Percentiles rank a stretch among this genome's conserved stretches.
Evolutionary conservation across 1,140 invertebrate genomes (phyloP).

Genomic region (Brachionus angularis): DNA sequence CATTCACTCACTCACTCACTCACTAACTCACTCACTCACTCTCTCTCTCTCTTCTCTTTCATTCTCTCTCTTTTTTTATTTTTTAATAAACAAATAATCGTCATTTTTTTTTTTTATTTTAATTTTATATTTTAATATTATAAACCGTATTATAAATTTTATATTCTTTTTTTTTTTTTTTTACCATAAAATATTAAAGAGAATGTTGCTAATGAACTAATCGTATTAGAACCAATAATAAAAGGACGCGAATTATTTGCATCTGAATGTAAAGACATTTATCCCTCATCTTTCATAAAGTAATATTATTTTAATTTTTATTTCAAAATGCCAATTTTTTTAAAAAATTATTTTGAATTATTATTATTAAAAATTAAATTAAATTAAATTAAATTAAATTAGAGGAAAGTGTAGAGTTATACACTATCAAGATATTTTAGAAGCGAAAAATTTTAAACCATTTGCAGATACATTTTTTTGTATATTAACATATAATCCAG

Average conservation of each 20-base stretch:
- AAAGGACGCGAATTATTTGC: slow-evolving; percentile 43
- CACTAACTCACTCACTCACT: neutral
- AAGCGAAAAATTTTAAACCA: slow-evolving; percentile 50
- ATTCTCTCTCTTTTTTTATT: too few species aligned
- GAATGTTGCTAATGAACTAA: slow-evolving; percentile 30
- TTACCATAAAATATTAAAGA: too few species aligned
- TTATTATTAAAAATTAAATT: too few species aligned
- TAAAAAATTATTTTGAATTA: too few species aligned
- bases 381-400: neutral
- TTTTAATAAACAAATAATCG: slow-evolving; percentile 22
- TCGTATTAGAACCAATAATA: slow-evolving; percentile 38
- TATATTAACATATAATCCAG: slow-evolving; percentile 63
- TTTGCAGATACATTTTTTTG: slow-evolving; percentile 60
- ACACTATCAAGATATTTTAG: slow-evolving; percentile 59
- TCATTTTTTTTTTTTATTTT: slow-evolving; percentile 32
- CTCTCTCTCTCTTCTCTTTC: neutral
- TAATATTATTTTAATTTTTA: neutral
- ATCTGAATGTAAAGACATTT: slow-evolving; percentile 42
- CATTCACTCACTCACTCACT: slow-evolving; percentile 3
- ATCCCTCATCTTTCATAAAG: slow-evolving; percentile 33
- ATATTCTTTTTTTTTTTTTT: neutral
- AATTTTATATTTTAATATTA: neutral
- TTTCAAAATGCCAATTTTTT: neutral
- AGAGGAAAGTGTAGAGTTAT: slow-evolving; percentile 61
- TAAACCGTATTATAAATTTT: too few species aligned